A percentile compares a stretch with the other conserved stretches of the same genome.
phyloP scores from a whole-genome alignment of 2,797 vertebrate species.

The Hylomyscus alleni region DNA sequence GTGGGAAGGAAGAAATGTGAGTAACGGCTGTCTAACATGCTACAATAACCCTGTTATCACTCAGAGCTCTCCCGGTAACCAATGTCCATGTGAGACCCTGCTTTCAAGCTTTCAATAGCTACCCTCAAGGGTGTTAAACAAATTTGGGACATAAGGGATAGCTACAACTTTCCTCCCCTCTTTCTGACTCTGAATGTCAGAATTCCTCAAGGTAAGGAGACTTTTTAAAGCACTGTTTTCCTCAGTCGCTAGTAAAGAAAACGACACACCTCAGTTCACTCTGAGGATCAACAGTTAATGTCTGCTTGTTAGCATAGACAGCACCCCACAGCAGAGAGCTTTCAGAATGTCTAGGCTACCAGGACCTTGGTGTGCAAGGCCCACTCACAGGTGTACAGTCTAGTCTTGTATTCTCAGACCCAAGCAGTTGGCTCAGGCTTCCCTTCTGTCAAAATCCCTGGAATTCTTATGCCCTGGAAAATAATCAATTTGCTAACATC shows the following conservation, averaged over 20 bases:
- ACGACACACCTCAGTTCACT: neutral
- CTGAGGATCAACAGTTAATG: neutral
- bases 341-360: neutral
- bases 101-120: neutral
- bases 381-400: neutral
- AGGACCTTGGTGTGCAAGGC: neutral
- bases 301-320: neutral
- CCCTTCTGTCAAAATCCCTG: conserved; percentile 22
- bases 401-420: neutral
- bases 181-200: conserved; percentile 11
- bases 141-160: conserved; percentile 26
- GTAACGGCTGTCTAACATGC: neutral
- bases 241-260: conserved; percentile 23
- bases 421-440: conserved; percentile 33
- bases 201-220: conserved; percentile 5
- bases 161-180: conserved; percentile 22
- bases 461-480: neutral
- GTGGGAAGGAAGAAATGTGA: neutral
- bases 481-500: conserved; percentile 11
- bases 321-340: neutral
- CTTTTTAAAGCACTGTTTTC: neutral
- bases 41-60: neutral
- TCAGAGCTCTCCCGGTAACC: conserved; percentile 7
- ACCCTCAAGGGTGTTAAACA: conserved; percentile 39
- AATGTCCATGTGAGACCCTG: neutral